Evolutionary conservation across 1,140 invertebrate genomes (phyloP).

Genomic region (Octopus bimaculoides): DNA sequence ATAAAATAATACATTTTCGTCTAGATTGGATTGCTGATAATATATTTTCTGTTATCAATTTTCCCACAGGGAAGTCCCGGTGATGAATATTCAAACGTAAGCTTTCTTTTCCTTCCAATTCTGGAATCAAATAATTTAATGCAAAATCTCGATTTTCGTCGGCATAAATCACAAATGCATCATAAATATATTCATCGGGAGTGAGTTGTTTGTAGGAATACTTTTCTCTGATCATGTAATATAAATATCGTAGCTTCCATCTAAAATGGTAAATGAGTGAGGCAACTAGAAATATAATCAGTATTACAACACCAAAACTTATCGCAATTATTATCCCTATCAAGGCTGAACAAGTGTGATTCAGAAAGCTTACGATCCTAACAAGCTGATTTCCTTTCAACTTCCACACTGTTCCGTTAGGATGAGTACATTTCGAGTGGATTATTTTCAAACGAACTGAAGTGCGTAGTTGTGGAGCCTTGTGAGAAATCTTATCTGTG

Average conservation of each 20-base stretch:
- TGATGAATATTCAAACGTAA: slow-evolving; percentile 35
- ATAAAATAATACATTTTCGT: slow-evolving; percentile 64
- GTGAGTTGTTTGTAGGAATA: slow-evolving; percentile 4
- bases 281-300: no score
- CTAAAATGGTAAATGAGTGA: no score
- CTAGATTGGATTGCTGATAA: slow-evolving; percentile 63
- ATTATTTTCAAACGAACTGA: no score
- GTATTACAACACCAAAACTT: no score
- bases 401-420: no score
- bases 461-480: no score
- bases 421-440: no score
- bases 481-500: no score
- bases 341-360: no score
- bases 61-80: slow-evolving; percentile 41
- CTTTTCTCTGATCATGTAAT: slow-evolving; percentile 28
- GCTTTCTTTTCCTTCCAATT: slow-evolving; percentile 24
- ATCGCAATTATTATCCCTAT: no score
- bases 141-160: slow-evolving; percentile 9
- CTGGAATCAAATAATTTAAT: slow-evolving; percentile 15
- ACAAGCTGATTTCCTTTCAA: no score
- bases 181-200: slow-evolving; percentile 22
- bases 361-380: no score
- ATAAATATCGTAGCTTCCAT: slow-evolving; percentile 34
- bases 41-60: slow-evolving; percentile 64
- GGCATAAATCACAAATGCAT: slow-evolving; percentile 36